Percentiles rank a stretch among this genome's conserved stretches.
Conservation (phyloP, 2,888 invertebrate genomes). For the Poecilus cupreus region DNA sequence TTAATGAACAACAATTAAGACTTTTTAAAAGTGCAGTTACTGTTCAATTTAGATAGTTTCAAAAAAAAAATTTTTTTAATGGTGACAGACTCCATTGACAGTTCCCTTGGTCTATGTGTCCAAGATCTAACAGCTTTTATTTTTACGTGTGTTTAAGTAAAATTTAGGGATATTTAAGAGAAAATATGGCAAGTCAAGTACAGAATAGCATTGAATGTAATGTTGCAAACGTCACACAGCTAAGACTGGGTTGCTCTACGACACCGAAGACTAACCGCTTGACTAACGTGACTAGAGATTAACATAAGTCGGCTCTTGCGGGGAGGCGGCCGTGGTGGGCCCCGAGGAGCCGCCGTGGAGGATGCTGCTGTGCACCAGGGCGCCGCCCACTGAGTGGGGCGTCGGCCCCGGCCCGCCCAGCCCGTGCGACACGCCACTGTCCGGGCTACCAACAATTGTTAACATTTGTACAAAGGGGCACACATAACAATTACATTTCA, state of each 20-base stretch:
- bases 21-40: too few relatives aligned
- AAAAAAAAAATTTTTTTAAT: too few relatives aligned
- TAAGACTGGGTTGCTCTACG: slow-evolving; percentile 18
- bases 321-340: slow-evolving; percentile 78
- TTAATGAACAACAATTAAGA: too few relatives aligned
- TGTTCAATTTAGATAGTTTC: too few relatives aligned
- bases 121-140: too few relatives aligned
- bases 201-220: too few relatives aligned
- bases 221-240: too few relatives aligned
- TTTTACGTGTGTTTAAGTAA: too few relatives aligned
- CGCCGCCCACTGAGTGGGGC: slow-evolving; percentile 68
- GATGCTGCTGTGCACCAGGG: slow-evolving; percentile 68
- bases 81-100: too few relatives aligned
- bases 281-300: slow-evolving; percentile 82
- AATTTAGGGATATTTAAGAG: too few relatives aligned
- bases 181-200: too few relatives aligned
- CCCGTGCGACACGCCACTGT: slow-evolving; percentile 64
- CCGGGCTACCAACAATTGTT: slow-evolving; percentile 73
- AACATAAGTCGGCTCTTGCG: slow-evolving; percentile 94
- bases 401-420: slow-evolving; percentile 67
- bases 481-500: slow-evolving; percentile 62
- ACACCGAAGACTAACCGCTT: slow-evolving; percentile 53
- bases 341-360: slow-evolving; percentile 75
- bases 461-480: slow-evolving; percentile 71
- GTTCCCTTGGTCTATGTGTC: too few relatives aligned